Percentiles rank a stretch among this genome's conserved stretches.
phyloP scores from a whole-genome alignment of 1,140 invertebrate species.

The Aphelinus atriplicis region DNA sequence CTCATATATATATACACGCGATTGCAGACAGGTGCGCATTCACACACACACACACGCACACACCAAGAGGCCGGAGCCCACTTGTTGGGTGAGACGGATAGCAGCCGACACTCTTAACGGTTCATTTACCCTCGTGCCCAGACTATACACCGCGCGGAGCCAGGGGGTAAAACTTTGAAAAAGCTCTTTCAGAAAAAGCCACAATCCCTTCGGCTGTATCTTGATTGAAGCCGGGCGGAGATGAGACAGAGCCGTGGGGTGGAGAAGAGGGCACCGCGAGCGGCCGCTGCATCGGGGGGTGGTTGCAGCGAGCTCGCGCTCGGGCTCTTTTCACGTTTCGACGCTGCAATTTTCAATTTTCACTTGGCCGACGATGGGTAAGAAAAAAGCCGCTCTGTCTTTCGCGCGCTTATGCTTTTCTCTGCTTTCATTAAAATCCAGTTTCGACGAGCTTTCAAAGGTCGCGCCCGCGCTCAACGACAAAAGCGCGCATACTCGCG shows the following conservation, averaged over 20 bases:
- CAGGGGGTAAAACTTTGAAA: slow-evolving; percentile 21
- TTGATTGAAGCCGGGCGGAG: slow-evolving; percentile 13
- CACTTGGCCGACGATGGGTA: slow-evolving; percentile 6
- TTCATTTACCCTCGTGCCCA: slow-evolving; percentile 40
- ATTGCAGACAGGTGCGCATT: no score
- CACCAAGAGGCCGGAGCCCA: neutral
- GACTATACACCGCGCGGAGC: neutral
- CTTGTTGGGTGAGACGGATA: slow-evolving; percentile 6
- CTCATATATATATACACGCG: no score
- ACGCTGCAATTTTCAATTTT: slow-evolving; percentile 31
- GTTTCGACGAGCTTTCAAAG: no score
- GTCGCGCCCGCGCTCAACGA: no score
- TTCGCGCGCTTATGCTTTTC: neutral
- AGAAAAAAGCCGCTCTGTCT: neutral
- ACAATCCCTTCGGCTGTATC: slow-evolving; percentile 25
- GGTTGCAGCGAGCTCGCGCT: neutral
- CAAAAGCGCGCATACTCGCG: no score
- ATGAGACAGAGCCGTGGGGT: neutral
- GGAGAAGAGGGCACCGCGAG: neutral
- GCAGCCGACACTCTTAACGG: slow-evolving; percentile 38
- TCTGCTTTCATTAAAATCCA: neutral
- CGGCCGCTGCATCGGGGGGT: neutral
- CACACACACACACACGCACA: no score
- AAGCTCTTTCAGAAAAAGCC: slow-evolving; percentile 1
- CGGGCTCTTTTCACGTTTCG: slow-evolving; percentile 23